Conservation (phyloP, 2,113 vertebrate species). For the Haliaeetus leucogaster region DNA sequence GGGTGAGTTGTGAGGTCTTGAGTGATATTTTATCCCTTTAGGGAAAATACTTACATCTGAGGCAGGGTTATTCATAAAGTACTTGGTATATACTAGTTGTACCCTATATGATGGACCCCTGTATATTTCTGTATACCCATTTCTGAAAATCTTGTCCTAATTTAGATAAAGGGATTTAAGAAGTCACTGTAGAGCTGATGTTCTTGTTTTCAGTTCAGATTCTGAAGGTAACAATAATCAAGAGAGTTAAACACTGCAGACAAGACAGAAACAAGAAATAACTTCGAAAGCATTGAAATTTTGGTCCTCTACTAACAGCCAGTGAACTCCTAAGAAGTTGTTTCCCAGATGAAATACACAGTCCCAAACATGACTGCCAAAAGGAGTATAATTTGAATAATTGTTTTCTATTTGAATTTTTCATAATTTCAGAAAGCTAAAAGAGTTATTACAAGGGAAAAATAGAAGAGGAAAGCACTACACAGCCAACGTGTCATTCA, state of each 20-base stretch:
- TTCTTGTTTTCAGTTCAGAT: not conserved
- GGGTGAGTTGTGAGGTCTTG: not conserved
- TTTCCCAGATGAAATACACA: not conserved
- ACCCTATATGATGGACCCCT: not conserved
- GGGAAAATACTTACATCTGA: not conserved
- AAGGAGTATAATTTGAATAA: not conserved
- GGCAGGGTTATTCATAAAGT: not conserved
- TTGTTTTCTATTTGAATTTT: not conserved
- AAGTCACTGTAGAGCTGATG: not conserved
- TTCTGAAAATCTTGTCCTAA: not conserved
- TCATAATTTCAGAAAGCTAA: not conserved
- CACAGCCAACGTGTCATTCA: not conserved
- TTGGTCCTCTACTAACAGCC: not conserved
- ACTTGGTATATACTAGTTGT: not conserved
- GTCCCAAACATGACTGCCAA: not conserved
- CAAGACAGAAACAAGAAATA: not conserved
- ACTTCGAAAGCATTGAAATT: not conserved
- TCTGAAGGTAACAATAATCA: not conserved
- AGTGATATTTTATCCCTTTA: too few relatives aligned
- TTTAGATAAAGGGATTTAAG: not conserved
- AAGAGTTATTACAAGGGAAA: not conserved
- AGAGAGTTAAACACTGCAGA: not conserved
- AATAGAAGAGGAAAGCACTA: not conserved
- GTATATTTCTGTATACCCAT: not conserved
- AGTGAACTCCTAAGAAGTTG: not conserved